Percentiles rank a stretch among this genome's conserved stretches.
phyloP scores from a whole-genome alignment of 2,888 invertebrate species.

The Trachelus iudaicus region DNA sequence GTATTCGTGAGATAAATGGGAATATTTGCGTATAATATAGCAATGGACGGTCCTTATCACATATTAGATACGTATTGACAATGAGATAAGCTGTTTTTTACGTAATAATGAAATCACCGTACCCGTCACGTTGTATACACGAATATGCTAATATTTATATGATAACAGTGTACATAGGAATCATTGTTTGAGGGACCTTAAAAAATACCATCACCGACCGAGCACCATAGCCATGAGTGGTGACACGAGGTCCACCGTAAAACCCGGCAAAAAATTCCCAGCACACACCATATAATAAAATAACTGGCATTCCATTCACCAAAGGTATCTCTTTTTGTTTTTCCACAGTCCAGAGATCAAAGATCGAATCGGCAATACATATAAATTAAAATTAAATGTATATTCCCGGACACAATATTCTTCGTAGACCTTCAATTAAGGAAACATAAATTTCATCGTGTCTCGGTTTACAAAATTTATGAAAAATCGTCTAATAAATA shows the following conservation, averaged over 20 bases:
- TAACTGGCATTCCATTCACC: conserved; percentile 50
- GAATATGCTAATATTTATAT: background rate
- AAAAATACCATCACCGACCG: conserved; percentile 42
- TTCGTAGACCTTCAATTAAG: background rate
- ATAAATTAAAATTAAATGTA: background rate
- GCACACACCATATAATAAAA: conserved; percentile 36
- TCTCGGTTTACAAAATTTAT: background rate
- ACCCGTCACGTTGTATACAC: background rate
- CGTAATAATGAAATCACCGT: background rate
- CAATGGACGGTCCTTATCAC: background rate
- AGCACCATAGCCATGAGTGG: conserved; percentile 30
- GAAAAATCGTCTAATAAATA: background rate
- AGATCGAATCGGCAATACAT: background rate
- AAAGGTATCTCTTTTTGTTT: conserved; percentile 27
- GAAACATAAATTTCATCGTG: background rate
- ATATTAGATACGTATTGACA: background rate
- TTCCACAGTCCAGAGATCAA: background rate
- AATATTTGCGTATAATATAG: background rate
- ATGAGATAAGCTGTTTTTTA: background rate
- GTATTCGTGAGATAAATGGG: background rate
- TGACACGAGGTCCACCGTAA: conserved; percentile 17
- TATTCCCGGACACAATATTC: background rate
- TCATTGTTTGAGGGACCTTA: background rate
- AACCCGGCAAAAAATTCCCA: conserved; percentile 37
- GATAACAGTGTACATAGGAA: background rate